Conservation (phyloP, 2,113 vertebrate genomes). For the Anser brachyrhynchus region DNA sequence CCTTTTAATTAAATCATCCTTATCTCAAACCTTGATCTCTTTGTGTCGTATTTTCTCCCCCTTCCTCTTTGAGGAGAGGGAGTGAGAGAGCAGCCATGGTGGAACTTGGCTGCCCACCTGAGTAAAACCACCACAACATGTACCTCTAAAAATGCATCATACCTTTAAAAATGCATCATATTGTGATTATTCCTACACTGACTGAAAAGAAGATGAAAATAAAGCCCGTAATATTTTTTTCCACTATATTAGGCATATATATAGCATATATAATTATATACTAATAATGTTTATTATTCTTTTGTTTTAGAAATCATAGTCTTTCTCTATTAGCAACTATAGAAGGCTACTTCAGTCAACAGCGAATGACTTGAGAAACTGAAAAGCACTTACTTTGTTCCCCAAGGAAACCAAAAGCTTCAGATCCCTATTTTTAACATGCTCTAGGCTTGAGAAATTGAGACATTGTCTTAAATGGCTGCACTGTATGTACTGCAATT, state of each 20-base stretch:
- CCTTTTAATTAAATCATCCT: no score
- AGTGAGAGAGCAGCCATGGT: no score
- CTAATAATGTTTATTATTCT: not conserved
- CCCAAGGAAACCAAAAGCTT: slow-evolving; percentile 3
- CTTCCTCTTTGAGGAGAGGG: no score
- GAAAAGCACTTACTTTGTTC: slow-evolving; percentile 36
- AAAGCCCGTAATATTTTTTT: not conserved
- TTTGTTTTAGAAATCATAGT: not conserved
- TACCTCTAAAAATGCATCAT: no score
- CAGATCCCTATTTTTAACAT: slow-evolving; percentile 20
- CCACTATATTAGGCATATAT: not conserved
- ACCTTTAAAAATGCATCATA: not conserved
- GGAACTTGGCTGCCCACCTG: no score
- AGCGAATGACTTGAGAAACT: not conserved
- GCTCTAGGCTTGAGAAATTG: not conserved
- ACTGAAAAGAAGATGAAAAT: not conserved
- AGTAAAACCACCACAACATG: no score
- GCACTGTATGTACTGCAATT: slow-evolving; percentile 26
- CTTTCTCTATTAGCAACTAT: not conserved
- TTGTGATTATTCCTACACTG: not conserved
- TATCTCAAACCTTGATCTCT: no score
- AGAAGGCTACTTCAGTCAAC: not conserved
- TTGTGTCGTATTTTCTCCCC: no score
- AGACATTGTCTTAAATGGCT: slow-evolving; percentile 25
- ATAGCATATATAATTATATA: not conserved